Percentiles rank a stretch among this genome's conserved stretches.
Conservation (phyloP, 2,113 vertebrate species). For the Seriola dumerili region DNA sequence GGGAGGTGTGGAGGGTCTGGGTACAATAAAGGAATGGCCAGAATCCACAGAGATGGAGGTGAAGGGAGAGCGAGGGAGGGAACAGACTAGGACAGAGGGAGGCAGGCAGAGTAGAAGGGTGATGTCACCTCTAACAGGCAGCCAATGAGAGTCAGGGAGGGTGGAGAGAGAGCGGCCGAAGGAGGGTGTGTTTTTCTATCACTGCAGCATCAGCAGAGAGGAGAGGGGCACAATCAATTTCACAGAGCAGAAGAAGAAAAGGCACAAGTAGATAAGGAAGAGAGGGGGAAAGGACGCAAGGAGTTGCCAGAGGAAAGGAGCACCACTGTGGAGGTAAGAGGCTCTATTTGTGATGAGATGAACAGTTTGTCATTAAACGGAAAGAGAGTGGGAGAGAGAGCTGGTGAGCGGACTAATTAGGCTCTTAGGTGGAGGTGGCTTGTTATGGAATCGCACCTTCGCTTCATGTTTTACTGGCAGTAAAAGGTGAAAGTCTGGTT, state of each 20-base stretch:
- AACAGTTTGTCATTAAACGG: conserved; percentile 45
- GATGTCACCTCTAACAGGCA: conserved; percentile 83
- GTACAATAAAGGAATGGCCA: conserved; percentile 80
- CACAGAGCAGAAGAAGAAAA: conserved; percentile 72
- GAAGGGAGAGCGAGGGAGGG: conserved; percentile 63
- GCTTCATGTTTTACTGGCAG: conserved; percentile 14
- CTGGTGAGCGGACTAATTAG: conserved; percentile 63
- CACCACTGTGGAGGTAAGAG: conserved; percentile 78
- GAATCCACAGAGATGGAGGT: conserved; percentile 67
- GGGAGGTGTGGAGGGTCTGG: not conserved
- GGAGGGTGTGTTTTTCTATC: conserved; percentile 87
- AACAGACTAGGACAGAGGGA: conserved; percentile 53
- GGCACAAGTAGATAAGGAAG: conserved; percentile 66
- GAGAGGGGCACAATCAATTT: conserved; percentile 82
- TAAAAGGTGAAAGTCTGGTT: conserved; percentile 25
- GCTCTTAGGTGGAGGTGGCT: conserved; percentile 63
- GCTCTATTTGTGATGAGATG: conserved; percentile 12
- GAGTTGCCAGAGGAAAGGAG: conserved; percentile 48
- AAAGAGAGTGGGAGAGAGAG: conserved; percentile 25
- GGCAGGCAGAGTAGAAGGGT: conserved; percentile 80
- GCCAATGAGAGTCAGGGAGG: conserved; percentile 81
- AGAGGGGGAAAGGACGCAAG: conserved; percentile 40
- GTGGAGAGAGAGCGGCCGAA: conserved; percentile 69
- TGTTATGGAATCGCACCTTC: conserved; percentile 62
- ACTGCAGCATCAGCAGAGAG: conserved; percentile 87